A percentile compares a stretch with the other conserved stretches of the same genome.
Conservation (phyloP, 2,113 vertebrate genomes). For the Podarcis cretensis region DNA sequence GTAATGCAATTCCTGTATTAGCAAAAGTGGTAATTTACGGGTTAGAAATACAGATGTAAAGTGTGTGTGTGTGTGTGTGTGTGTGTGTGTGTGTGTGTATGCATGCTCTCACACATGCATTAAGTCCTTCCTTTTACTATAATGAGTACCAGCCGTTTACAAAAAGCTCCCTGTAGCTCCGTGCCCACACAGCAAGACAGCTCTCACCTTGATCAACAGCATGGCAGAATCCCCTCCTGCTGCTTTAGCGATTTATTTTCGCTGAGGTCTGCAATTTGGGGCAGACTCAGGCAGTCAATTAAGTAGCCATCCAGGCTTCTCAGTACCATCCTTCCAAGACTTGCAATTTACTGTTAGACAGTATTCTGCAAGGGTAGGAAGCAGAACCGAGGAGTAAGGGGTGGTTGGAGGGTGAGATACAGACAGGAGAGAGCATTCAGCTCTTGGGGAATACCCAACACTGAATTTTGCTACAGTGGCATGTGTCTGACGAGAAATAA, state of each 20-base stretch:
- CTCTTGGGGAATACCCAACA: neutral
- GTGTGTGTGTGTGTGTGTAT: neutral
- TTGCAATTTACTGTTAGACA: neutral
- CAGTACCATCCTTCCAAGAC: neutral
- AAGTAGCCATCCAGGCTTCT: constrained; percentile 17
- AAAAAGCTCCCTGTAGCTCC: neutral
- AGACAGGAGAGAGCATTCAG: neutral
- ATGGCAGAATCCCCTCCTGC: neutral
- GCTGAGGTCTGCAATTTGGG: constrained; percentile 28
- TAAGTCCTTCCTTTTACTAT: rapidly evolving
- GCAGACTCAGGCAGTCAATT: constrained; percentile 3
- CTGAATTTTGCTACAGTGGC: neutral
- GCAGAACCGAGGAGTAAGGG: neutral
- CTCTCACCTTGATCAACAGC: neutral
- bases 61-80: neutral
- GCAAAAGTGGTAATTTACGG: rapidly evolving
- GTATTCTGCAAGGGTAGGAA: neutral
- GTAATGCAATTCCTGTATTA: neutral
- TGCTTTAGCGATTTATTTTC: neutral
- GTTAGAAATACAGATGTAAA: neutral
- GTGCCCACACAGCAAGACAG: rapidly evolving
- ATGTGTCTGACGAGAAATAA: neutral
- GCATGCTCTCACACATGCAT: neutral
- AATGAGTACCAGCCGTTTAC: rapidly evolving
- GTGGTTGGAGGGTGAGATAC: neutral